Evolutionary conservation across 2,113 vertebrate species (phyloP).

Genomic region (Falcunculus frontatus): DNA sequence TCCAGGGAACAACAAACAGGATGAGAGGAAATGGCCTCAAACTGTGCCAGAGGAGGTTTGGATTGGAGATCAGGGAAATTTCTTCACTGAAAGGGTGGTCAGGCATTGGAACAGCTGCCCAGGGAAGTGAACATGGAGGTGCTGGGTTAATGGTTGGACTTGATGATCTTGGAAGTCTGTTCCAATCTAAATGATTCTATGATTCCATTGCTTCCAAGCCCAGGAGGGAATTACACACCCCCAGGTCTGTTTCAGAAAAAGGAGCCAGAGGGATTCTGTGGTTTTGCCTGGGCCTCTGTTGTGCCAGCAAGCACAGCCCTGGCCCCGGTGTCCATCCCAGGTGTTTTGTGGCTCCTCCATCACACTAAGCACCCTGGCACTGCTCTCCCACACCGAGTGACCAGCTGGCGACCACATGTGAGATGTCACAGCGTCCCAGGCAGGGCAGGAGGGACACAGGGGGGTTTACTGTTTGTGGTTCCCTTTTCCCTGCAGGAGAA

Average conservation of each 20-base stretch:
- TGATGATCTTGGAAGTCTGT: neutral
- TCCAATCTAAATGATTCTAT: neutral
- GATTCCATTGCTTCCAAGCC: neutral
- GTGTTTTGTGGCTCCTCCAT: neutral
- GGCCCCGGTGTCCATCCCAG: accelerated
- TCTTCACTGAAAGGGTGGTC: neutral
- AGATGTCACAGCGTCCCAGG: neutral
- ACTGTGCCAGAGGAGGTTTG: neutral
- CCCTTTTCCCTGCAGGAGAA: conserved; percentile 72
- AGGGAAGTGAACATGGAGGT: neutral
- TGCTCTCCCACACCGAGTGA: neutral
- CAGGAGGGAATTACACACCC: neutral
- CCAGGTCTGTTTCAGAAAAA: neutral
- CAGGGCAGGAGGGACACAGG: neutral
- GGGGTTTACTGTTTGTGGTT: conserved; percentile 11
- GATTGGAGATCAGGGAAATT: too few relatives aligned
- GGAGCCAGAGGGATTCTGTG: neutral
- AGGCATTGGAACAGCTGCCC: neutral
- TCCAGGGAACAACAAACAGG: neutral
- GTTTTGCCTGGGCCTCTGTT: neutral
- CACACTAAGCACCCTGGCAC: neutral
- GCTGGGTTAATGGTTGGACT: neutral
- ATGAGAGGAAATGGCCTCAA: neutral
- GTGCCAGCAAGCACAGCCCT: neutral
- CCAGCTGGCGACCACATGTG: accelerated